A percentile compares a stretch with the other conserved stretches of the same genome.
phyloP scores from a whole-genome alignment of 2,888 invertebrate genomes.

The Hirtodrosophila cameraria region DNA sequence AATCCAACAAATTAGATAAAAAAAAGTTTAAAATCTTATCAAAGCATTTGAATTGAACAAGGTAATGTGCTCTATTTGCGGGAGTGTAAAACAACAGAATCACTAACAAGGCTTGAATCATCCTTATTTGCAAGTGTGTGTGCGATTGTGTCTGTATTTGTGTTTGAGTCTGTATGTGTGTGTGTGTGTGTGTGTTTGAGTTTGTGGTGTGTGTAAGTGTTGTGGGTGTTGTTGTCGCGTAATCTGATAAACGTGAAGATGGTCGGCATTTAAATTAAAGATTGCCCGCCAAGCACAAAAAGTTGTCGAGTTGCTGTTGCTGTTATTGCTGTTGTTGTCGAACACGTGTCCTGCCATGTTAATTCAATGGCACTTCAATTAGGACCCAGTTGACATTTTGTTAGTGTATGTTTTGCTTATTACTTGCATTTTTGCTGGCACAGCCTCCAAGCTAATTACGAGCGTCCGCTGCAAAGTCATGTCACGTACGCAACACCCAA shows the following conservation, averaged over 20 bases:
- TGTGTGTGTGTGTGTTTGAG: slow-evolving; percentile 9
- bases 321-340: slow-evolving; percentile 8
- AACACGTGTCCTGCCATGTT: slow-evolving; percentile 41
- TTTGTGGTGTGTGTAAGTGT: slow-evolving; percentile 7
- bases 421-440: slow-evolving; percentile 58
- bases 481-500: slow-evolving; percentile 50
- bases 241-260: slow-evolving; percentile 76
- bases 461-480: slow-evolving; percentile 37
- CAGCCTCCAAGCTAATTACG: slow-evolving; percentile 66
- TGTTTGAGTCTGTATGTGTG: slow-evolving; percentile 9
- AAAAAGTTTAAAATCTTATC: no score
- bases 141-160: slow-evolving; percentile 3
- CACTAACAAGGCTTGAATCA: background rate
- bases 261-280: slow-evolving; percentile 79
- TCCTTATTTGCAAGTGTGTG: background rate
- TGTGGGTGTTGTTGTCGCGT: slow-evolving; percentile 53
- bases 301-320: slow-evolving; percentile 50
- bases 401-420: slow-evolving; percentile 51
- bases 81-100: slow-evolving; percentile 1
- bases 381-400: slow-evolving; percentile 52
- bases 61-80: background rate
- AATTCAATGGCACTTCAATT: slow-evolving; percentile 72
- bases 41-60: background rate
- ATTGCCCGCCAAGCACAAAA: slow-evolving; percentile 69
- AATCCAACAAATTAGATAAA: no score